phyloP scores from a whole-genome alignment of 2,797 vertebrate species.

The Fringilla coelebs region DNA sequence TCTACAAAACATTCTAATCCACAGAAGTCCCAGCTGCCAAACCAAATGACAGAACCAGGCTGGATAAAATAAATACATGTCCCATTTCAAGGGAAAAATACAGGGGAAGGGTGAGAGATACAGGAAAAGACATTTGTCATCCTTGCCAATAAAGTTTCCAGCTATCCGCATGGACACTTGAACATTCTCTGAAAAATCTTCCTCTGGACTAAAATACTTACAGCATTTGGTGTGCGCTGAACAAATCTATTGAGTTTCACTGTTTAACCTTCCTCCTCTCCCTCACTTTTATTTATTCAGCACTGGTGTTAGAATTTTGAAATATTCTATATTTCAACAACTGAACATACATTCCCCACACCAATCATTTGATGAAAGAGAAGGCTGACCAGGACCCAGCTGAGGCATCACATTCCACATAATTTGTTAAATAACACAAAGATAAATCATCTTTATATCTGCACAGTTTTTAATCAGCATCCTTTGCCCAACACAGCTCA shows the following conservation, averaged over 20 bases:
- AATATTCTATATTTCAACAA: neutral
- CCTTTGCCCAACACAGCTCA: neutral
- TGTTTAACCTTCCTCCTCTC: neutral
- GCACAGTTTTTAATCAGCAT: constrained; percentile 5
- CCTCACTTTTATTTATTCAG: neutral
- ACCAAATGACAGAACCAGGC: neutral
- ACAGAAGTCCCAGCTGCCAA: neutral
- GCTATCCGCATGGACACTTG: neutral
- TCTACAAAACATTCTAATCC: neutral
- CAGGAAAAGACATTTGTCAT: neutral
- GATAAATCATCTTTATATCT: constrained; percentile 12
- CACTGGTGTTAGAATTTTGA: neutral
- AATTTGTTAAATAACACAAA: constrained; percentile 29
- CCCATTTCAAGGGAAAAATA: neutral
- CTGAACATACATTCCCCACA: neutral
- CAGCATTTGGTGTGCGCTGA: neutral
- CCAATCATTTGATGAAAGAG: neutral
- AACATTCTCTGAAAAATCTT: neutral
- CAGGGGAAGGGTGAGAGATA: neutral
- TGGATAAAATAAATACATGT: neutral
- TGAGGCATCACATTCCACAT: constrained; percentile 28
- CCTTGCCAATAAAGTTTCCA: neutral
- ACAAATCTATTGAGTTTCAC: neutral
- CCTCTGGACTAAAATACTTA: neutral
- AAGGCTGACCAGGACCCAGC: neutral